Evolutionary conservation across 2,113 vertebrate species (phyloP).

Genomic region (Typhlomys cinereus): DNA sequence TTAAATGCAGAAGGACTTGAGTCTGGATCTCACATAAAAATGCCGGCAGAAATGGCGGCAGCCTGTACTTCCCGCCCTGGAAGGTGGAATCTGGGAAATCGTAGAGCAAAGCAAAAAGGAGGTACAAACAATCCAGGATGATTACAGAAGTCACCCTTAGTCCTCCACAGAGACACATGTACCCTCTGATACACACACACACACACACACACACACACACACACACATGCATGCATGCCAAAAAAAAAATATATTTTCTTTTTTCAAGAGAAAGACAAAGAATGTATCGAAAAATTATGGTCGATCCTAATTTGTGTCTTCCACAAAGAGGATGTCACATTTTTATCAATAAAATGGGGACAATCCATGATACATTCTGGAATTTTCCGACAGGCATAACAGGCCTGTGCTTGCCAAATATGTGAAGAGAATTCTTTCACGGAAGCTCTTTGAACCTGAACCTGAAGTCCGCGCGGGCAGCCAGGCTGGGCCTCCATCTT

Average conservation of each 20-base stretch:
- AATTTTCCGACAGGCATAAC: not conserved
- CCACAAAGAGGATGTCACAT: conserved; percentile 19
- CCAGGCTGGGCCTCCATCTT: conserved; percentile 74
- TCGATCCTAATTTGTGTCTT: not conserved
- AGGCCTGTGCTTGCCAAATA: not conserved
- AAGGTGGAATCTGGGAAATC: no score
- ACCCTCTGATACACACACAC: no score
- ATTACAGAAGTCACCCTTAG: no score
- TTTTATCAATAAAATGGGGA: conserved; percentile 45
- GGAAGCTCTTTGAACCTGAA: conserved; percentile 69
- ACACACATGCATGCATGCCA: not conserved
- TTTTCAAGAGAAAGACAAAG: conserved; percentile 24
- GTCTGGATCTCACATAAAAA: no score
- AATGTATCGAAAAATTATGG: not conserved
- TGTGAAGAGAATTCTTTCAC: conserved; percentile 27
- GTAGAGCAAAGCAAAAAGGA: no score
- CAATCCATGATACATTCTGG: not conserved
- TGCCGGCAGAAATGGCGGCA: no score
- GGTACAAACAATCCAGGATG: no score
- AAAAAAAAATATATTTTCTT: not conserved
- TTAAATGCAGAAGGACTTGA: not conserved
- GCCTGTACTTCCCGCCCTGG: not conserved
- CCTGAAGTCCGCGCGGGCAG: conserved; percentile 69
- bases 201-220: no score
- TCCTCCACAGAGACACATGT: no score